A percentile compares a stretch with the other conserved stretches of the same genome.
These are phyloP conservation scores for Gouania willdenowi DNA, from an alignment of 2,797 vertebrate genomes.

Conservation along the genomic window DNA sequence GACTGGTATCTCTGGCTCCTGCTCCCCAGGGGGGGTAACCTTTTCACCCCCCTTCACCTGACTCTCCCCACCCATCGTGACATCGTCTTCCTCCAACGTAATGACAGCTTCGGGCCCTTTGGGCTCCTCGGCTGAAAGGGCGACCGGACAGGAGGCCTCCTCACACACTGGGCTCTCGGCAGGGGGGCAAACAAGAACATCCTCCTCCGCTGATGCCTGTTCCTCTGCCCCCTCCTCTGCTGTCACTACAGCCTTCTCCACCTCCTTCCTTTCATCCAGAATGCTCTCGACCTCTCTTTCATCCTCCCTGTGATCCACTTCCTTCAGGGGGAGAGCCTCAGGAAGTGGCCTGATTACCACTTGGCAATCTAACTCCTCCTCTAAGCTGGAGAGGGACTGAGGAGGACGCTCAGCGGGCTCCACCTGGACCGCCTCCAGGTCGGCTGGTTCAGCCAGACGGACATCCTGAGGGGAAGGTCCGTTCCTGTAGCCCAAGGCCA, in stretches of 20 bases:
- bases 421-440: conserved; percentile 84
- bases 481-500: conserved; percentile 78
- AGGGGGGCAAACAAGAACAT: conserved; percentile 60
- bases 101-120: conserved; percentile 59
- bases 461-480: conserved; percentile 74
- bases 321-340: conserved; percentile 54
- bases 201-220: conserved; percentile 45
- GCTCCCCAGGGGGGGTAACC: conserved; percentile 51
- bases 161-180: conserved; percentile 57
- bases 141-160: conserved; percentile 51
- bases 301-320: conserved; percentile 47
- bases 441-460: conserved; percentile 80
- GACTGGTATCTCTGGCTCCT: conserved; percentile 41
- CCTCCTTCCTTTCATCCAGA: conserved; percentile 48
- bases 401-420: conserved; percentile 81
- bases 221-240: conserved; percentile 42
- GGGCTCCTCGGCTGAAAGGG: conserved; percentile 48
- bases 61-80: conserved; percentile 44
- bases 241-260: conserved; percentile 35
- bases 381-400: conserved; percentile 75
- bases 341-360: conserved; percentile 61
- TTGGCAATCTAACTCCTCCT: conserved; percentile 67
- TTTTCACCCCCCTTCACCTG: conserved; percentile 46
- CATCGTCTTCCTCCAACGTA: conserved; percentile 62
- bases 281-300: conserved; percentile 30